phyloP scores from a whole-genome alignment of 2,113 vertebrate species.

The Desmodus rotundus region DNA sequence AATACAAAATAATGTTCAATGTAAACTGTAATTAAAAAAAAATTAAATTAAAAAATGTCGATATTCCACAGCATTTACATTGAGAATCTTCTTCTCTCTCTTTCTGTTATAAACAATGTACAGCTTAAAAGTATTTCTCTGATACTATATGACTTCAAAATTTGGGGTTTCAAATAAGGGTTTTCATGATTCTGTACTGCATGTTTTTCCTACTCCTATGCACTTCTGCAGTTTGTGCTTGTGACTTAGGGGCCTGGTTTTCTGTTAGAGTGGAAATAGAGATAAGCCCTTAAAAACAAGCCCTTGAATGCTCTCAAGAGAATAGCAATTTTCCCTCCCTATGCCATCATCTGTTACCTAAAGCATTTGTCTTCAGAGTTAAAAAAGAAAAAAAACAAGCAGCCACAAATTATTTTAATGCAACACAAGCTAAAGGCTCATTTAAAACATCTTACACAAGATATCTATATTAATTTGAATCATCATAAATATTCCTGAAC shows the following conservation, averaged over 20 bases:
- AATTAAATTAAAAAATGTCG: not conserved
- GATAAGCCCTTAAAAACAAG: not conserved
- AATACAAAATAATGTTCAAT: not conserved
- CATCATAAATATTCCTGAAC: not conserved
- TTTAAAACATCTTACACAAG: constrained; percentile 15
- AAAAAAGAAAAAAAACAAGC: not conserved
- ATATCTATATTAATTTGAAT: constrained; percentile 3
- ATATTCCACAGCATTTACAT: not conserved
- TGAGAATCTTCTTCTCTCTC: constrained; percentile 18
- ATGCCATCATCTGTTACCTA: not conserved
- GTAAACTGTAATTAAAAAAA: not conserved
- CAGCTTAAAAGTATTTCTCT: not conserved
- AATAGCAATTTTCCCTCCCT: not conserved
- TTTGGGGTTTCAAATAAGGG: not conserved
- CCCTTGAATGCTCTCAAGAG: not conserved
- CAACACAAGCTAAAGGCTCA: constrained; percentile 1
- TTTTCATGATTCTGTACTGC: constrained; percentile 1
- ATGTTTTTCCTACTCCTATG: not conserved
- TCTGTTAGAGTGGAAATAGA: not conserved
- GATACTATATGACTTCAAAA: constrained; percentile 4
- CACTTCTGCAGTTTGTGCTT: not conserved
- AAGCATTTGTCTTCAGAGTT: constrained; percentile 13
- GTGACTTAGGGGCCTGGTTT: not conserved
- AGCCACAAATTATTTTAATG: not conserved
- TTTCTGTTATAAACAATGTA: not conserved